Evolutionary conservation across 2,888 invertebrate species (phyloP).

Genomic region (Pherbina coryleti): DNA sequence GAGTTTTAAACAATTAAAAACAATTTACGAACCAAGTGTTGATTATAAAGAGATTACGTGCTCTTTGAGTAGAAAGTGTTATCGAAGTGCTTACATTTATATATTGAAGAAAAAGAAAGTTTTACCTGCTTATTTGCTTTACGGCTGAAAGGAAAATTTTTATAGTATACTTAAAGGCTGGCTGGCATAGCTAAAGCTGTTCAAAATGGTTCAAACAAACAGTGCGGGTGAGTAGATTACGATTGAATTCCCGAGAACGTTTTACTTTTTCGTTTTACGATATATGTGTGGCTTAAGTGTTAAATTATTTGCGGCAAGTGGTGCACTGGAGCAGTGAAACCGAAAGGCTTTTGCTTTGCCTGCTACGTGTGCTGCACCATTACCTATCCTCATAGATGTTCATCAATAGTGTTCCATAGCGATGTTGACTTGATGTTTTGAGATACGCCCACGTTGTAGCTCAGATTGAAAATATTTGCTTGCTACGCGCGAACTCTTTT

Average conservation of each 20-base stretch:
- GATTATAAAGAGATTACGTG: background rate
- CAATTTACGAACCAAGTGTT: background rate
- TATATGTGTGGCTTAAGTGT: background rate
- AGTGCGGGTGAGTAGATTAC: conserved; percentile 48
- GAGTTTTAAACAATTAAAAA: background rate
- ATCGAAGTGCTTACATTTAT: background rate
- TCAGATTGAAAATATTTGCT: background rate
- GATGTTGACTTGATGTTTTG: no score
- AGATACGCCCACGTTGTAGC: background rate
- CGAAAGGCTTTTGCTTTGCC: background rate
- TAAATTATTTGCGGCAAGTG: background rate
- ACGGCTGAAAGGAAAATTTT: conserved; percentile 6
- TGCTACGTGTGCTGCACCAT: background rate
- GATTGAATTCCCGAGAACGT: background rate
- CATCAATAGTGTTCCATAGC: no score
- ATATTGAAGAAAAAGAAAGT: background rate
- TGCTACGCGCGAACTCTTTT: background rate
- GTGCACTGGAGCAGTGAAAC: conserved; percentile 1
- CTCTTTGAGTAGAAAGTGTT: background rate
- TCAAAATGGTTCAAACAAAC: conserved; percentile 50
- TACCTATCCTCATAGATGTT: background rate
- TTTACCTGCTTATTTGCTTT: background rate
- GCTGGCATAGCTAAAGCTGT: conserved; percentile 4
- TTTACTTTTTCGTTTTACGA: background rate
- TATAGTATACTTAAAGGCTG: conserved; percentile 38